phyloP scores from a whole-genome alignment of 2,888 invertebrate genomes.

The Fragum whitleyi region DNA sequence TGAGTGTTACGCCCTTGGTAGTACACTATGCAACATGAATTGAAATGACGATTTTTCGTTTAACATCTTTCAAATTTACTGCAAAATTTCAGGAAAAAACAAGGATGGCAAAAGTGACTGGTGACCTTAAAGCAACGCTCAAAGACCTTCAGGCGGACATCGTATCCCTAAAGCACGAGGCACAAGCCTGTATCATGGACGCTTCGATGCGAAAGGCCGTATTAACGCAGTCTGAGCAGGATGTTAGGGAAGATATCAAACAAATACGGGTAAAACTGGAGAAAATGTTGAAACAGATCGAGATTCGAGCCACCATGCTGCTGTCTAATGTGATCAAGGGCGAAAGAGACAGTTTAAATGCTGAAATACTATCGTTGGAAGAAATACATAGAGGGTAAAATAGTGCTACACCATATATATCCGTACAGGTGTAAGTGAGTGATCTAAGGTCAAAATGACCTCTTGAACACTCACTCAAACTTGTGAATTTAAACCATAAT shows the following conservation, averaged over 20 bases:
- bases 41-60: too few species aligned
- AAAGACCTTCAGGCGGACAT: slow-evolving; percentile 52
- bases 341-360: slow-evolving; percentile 43
- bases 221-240: slow-evolving; percentile 43
- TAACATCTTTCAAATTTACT: too few species aligned
- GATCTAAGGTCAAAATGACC: too few species aligned
- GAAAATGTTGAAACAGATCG: slow-evolving; percentile 36
- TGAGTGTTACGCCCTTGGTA: too few species aligned
- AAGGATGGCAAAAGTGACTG: slow-evolving; percentile 19
- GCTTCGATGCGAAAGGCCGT: slow-evolving; percentile 54
- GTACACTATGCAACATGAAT: too few species aligned
- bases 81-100: too few species aligned
- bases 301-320: slow-evolving; percentile 23
- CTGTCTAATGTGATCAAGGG: slow-evolving; percentile 18
- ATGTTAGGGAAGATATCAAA: slow-evolving; percentile 26
- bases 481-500: too few species aligned
- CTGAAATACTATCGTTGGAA: slow-evolving; percentile 50
- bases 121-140: slow-evolving; percentile 36
- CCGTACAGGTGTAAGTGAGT: too few species aligned
- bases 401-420: too few species aligned
- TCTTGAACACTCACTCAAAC: too few species aligned
- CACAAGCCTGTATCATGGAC: slow-evolving; percentile 38
- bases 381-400: slow-evolving; percentile 52
- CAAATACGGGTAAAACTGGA: slow-evolving; percentile 36
- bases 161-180: slow-evolving; percentile 43